A percentile compares a stretch with the other conserved stretches of the same genome.
These are phyloP conservation scores for Cheilinus undulatus DNA, from an alignment of 2,113 vertebrate species.

Conservation along the genomic window DNA sequence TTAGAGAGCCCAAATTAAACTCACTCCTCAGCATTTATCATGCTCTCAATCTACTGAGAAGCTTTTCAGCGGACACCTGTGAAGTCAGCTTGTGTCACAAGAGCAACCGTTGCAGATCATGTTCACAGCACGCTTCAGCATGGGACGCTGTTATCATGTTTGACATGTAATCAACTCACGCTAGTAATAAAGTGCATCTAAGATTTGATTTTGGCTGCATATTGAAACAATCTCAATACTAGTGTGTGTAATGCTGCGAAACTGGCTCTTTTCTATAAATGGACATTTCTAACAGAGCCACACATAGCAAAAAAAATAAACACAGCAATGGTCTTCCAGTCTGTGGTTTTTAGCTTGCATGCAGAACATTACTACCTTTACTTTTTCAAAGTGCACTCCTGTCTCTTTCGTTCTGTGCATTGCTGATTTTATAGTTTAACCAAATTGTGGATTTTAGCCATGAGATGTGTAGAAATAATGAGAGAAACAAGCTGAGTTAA, in stretches of 20 bases:
- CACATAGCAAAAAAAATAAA: not conserved
- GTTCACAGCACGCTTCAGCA: not conserved
- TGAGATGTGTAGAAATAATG: not conserved
- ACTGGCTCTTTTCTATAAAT: not conserved
- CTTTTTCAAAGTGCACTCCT: too few species aligned
- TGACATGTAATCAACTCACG: not conserved
- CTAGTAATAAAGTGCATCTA: too few species aligned
- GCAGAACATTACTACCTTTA: too few species aligned
- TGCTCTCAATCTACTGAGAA: conserved; percentile 6
- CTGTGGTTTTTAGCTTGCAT: too few species aligned
- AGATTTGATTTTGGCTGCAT: not conserved
- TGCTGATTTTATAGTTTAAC: not conserved
- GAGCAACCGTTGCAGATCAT: not conserved
- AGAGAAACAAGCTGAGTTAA: not conserved
- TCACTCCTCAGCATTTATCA: not conserved
- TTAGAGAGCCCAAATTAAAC: not conserved
- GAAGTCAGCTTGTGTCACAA: not conserved
- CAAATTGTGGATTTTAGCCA: not conserved
- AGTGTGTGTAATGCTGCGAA: not conserved
- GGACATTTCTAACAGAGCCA: not conserved
- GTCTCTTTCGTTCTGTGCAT: too few species aligned
- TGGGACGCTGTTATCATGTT: not conserved
- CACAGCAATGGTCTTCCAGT: too few species aligned
- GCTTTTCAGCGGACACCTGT: conserved; percentile 24
- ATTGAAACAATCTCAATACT: not conserved